These are phyloP conservation scores for Volucella inflata DNA, from an alignment of 2,888 invertebrate genomes.

Conservation along the genomic window DNA sequence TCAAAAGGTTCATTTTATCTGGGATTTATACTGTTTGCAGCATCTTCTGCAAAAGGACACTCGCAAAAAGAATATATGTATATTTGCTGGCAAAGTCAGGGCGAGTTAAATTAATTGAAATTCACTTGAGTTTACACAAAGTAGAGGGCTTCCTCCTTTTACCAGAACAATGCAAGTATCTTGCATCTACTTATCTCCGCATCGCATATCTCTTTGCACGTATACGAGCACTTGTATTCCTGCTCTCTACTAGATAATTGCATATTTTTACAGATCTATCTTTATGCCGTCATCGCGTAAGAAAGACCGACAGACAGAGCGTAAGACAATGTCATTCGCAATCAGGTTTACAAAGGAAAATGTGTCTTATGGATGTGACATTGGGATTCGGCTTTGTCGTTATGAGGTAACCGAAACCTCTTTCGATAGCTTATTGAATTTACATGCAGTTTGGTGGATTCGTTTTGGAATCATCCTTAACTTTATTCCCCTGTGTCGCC, in stretches of 20 bases:
- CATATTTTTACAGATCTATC: slow-evolving; percentile 57
- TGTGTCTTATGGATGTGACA: slow-evolving; percentile 10
- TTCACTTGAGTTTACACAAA: slow-evolving; percentile 56
- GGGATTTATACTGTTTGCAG: background rate
- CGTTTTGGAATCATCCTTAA: slow-evolving; percentile 8
- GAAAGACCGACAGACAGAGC: slow-evolving; percentile 14
- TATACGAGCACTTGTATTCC: background rate
- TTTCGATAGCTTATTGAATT: slow-evolving; percentile 42
- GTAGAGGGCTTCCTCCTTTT: slow-evolving; percentile 8
- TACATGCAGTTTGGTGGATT: slow-evolving; percentile 34
- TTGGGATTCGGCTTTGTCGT: background rate
- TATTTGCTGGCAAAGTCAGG: background rate
- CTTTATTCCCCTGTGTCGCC: background rate
- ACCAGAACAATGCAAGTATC: slow-evolving; percentile 30
- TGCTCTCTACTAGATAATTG: slow-evolving; percentile 45
- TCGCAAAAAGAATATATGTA: no score
- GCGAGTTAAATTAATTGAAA: slow-evolving; percentile 70
- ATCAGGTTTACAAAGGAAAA: slow-evolving; percentile 35
- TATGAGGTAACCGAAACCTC: background rate
- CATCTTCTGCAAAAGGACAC: background rate
- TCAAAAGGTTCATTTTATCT: background rate
- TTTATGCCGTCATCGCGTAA: slow-evolving; percentile 17
- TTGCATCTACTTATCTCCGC: slow-evolving; percentile 69
- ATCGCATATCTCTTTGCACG: slow-evolving; percentile 52
- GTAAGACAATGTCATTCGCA: slow-evolving; percentile 53